Evolutionary conservation across 2,797 vertebrate genomes (phyloP).

Genomic region (Poeciliopsis infans): DNA sequence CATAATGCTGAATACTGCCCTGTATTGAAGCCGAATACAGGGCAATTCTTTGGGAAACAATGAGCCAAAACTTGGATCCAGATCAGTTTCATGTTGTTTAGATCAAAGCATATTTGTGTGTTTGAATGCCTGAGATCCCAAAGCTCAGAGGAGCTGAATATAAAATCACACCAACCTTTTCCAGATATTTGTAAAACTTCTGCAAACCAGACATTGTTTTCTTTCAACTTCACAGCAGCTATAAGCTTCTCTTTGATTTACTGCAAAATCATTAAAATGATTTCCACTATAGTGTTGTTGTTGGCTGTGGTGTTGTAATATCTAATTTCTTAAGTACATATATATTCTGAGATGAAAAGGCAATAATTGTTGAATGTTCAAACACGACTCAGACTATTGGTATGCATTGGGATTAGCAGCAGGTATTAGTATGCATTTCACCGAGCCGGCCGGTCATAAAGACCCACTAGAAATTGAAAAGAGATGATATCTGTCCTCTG

Average conservation of each 20-base stretch:
- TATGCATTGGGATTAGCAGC: conserved; percentile 52
- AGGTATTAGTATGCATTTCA: conserved; percentile 57
- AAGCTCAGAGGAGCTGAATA: background rate
- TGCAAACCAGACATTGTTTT: background rate
- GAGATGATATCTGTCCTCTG: conserved; percentile 17
- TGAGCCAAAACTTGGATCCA: background rate
- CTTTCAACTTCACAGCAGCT: background rate
- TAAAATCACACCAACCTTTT: background rate
- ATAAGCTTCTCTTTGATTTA: background rate
- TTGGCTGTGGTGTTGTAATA: conserved; percentile 1
- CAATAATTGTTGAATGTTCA: conserved; percentile 32
- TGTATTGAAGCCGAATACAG: background rate
- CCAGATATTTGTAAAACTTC: background rate
- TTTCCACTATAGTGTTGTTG: conserved; percentile 3
- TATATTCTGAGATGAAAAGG: conserved; percentile 28
- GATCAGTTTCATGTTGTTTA: background rate
- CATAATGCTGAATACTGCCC: too few species aligned
- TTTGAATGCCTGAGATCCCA: too few species aligned
- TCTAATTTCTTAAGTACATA: conserved; percentile 13
- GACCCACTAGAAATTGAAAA: conserved; percentile 57
- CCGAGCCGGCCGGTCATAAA: conserved; percentile 32
- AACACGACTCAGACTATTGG: conserved; percentile 43
- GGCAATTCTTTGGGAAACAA: background rate
- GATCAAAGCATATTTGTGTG: background rate
- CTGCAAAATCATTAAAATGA: background rate